Evolutionary conservation across 2,888 invertebrate species (phyloP).

Genomic region (Ormyrus thymus): DNA sequence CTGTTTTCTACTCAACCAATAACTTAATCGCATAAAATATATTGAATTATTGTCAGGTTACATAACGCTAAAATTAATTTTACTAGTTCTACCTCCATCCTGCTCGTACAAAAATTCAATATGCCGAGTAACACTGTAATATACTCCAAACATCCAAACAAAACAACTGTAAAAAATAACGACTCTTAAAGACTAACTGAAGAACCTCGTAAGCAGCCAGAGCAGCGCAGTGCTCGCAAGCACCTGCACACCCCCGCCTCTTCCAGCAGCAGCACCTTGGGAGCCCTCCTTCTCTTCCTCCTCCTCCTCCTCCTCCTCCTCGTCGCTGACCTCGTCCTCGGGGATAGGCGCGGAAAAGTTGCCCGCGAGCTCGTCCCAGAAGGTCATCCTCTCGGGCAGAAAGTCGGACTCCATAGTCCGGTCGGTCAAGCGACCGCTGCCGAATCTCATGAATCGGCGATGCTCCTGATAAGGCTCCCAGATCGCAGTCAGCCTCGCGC

Average conservation of each 20-base stretch:
- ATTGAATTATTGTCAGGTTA: no score
- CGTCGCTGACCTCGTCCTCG: conserved; percentile 7
- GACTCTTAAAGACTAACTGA: no score
- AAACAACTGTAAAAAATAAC: no score
- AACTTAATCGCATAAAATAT: no score
- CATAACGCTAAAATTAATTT: no score
- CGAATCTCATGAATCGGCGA: conserved; percentile 64
- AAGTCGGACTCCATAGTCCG: conserved; percentile 61
- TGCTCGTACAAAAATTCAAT: no score
- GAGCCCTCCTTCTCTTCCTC: neutral
- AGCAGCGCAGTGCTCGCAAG: no score
- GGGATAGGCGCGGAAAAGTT: conserved; percentile 57
- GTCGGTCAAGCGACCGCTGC: conserved; percentile 60
- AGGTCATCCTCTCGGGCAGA: conserved; percentile 63
- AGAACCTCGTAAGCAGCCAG: no score
- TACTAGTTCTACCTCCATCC: no score
- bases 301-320: neutral
- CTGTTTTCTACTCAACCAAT: no score
- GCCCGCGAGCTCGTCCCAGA: conserved; percentile 64
- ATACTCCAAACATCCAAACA: neutral
- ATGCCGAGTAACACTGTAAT: no score
- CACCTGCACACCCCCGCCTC: no score
- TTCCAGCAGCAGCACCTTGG: neutral
- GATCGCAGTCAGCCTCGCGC: conserved; percentile 57
- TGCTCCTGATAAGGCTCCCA: conserved; percentile 67